Conservation (phyloP, 1,140 invertebrate genomes). For the Drosophila bipectinata region DNA sequence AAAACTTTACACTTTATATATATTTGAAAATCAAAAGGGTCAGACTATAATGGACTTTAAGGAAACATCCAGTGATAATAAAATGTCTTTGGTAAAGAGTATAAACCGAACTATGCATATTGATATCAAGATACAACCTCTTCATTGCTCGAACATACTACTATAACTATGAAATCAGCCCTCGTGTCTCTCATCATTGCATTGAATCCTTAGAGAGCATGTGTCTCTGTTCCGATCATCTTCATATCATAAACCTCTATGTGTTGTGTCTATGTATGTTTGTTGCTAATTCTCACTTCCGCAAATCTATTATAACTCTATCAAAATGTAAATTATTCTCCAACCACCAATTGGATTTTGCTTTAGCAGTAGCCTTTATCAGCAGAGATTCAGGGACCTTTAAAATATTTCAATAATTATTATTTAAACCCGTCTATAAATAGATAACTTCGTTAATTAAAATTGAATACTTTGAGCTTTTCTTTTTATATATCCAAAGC, state of each 20-base stretch:
- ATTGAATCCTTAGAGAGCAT: constrained; percentile 19
- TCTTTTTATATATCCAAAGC: not conserved
- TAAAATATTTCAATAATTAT: not conserved
- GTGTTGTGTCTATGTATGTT: constrained; percentile 31
- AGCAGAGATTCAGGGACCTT: constrained; percentile 1
- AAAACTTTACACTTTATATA: constrained; percentile 69
- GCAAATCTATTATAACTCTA: constrained; percentile 25
- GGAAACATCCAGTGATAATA: constrained; percentile 92
- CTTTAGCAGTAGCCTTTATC: constrained; percentile 27
- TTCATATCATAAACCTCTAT: constrained; percentile 19
- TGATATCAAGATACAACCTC: constrained; percentile 41
- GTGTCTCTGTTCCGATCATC: constrained; percentile 29
- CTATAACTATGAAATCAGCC: constrained; percentile 12
- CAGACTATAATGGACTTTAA: constrained; percentile 94
- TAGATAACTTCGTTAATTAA: not conserved
- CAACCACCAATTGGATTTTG: constrained; percentile 15
- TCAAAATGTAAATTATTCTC: constrained; percentile 24
- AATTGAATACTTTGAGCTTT: not conserved
- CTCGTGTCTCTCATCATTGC: constrained; percentile 27
- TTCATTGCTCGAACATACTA: constrained; percentile 22
- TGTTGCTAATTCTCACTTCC: constrained; percentile 35
- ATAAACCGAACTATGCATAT: constrained; percentile 57
- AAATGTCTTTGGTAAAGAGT: constrained; percentile 92
- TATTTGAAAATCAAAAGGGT: constrained; percentile 86
- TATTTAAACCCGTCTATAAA: not conserved